These are phyloP conservation scores for Rattus rattus DNA, from an alignment of 2,113 vertebrate species.

Conservation along the genomic window DNA sequence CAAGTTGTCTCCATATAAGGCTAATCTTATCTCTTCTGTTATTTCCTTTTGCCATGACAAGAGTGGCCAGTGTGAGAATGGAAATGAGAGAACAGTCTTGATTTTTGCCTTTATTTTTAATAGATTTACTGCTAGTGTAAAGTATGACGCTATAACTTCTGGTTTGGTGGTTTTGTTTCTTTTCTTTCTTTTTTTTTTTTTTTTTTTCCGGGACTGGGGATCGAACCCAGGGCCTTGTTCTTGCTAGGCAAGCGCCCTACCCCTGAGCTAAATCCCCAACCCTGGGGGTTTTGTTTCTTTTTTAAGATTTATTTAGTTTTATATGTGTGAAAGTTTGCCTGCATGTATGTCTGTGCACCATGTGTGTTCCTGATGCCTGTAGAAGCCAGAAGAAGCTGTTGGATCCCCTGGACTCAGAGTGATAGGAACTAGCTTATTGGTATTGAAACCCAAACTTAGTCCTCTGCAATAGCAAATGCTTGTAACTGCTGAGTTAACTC, in stretches of 20 bases:
- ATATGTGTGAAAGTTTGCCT: not conserved
- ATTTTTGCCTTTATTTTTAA: conserved; percentile 12
- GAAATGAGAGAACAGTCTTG: conserved; percentile 18
- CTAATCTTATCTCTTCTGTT: not conserved
- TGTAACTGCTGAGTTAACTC: not conserved
- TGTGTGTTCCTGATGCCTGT: not conserved
- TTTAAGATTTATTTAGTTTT: not conserved
- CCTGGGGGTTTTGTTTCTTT: no score
- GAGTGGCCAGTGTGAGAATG: not conserved
- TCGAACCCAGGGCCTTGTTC: no score
- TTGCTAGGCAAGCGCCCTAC: no score
- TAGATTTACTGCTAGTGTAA: not conserved
- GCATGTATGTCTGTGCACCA: not conserved
- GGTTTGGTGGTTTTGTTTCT: not conserved
- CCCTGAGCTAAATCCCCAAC: no score
- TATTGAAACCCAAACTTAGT: not conserved
- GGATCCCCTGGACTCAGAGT: not conserved
- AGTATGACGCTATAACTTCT: not conserved
- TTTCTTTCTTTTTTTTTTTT: no score
- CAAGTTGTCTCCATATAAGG: conserved; percentile 43
- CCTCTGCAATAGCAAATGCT: not conserved
- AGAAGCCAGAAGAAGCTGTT: not conserved
- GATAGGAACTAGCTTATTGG: not conserved
- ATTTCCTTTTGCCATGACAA: not conserved
- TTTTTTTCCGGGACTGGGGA: no score